Percentiles rank a stretch among this genome's conserved stretches.
These are phyloP conservation scores for Pteronura brasiliensis DNA, from an alignment of 2,113 vertebrate species.

Conservation along the genomic window DNA sequence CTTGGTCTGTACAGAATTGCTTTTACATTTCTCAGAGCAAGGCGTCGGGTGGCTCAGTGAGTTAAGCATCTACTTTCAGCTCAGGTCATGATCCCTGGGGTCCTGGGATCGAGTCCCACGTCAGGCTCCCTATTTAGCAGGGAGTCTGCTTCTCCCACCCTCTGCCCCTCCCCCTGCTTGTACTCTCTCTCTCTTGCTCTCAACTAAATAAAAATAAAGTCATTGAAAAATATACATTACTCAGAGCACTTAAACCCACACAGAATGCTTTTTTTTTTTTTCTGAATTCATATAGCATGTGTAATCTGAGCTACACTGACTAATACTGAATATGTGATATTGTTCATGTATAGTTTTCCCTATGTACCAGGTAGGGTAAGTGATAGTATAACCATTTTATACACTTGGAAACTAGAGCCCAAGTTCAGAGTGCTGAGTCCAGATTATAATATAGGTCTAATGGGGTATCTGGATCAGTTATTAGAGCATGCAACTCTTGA, in stretches of 20 bases:
- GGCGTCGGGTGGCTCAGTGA: too few relatives aligned
- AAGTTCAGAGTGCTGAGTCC: background rate
- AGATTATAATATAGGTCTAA: background rate
- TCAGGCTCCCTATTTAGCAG: background rate
- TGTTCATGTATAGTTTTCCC: background rate
- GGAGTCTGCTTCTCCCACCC: background rate
- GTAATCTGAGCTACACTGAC: background rate
- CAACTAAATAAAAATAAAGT: background rate
- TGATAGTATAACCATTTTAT: background rate
- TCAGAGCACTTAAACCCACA: background rate
- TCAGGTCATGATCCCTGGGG: too few relatives aligned
- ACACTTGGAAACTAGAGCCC: background rate
- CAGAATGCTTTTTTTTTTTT: background rate
- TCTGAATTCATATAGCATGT: background rate
- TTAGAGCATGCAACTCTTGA: background rate
- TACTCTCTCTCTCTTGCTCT: background rate
- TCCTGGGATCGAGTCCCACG: too few relatives aligned
- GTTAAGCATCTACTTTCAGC: too few relatives aligned
- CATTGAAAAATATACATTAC: background rate
- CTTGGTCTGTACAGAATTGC: background rate
- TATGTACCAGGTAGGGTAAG: background rate
- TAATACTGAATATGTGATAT: background rate
- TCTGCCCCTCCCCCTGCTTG: background rate
- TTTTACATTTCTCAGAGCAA: slow-evolving; percentile 7
- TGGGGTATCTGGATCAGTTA: background rate